Base-by-base conservation (phyloP, 2,113 vertebrate species). In the Anhinga anhinga region DNA sequence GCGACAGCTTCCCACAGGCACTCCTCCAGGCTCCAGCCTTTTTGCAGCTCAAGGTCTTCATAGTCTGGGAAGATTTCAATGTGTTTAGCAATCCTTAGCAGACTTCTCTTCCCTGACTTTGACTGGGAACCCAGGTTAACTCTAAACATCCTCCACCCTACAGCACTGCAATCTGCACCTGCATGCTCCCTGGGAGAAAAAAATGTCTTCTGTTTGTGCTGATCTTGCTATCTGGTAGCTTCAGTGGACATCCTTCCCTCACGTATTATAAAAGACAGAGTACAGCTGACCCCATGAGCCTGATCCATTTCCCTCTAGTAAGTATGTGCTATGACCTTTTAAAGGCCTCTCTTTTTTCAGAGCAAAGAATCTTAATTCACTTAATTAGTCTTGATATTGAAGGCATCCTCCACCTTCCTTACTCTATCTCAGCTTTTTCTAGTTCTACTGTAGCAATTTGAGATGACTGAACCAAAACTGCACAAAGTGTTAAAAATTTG, bases 181-280 rank as follows among this genome's bases (percentile, higher is more conserved):
- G 20, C 8, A 4, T 19, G 18, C 5, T 52, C 18, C 17, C 4
- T 36, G 13, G 17, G 36, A 62, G 29, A 62, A 81, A 27, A 27
- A 72, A 45, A 13, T 0, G 2, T 36, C 2, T 0, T 69, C 38
- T 59, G 15, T 50, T 38, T 45, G 10, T 42, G 34, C 36, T 47
- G 23, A 58, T 11, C n/a, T 58, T 67, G 5, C 11, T 47, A 15
- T 13, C 11, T 32, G 29, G 5, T 10, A 74, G 7, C 36, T 56
- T 62, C 15, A 44, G 38, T 45, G 70, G 22, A 32, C 27, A 59
- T 30, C 23, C 9, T 25, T 53, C 36, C 14, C 15, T 69, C 23
- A 20, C 0, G 0, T 45, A 8, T 4, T n/a, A 20, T 49, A 58
- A 72, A 79, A 62, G 25, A 49, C 20, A 38, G 42, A 20, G 6